A percentile compares a stretch with the other conserved stretches of the same genome.
Conservation (phyloP, 2,113 vertebrate genomes). For the Eurystomus gularis region DNA sequence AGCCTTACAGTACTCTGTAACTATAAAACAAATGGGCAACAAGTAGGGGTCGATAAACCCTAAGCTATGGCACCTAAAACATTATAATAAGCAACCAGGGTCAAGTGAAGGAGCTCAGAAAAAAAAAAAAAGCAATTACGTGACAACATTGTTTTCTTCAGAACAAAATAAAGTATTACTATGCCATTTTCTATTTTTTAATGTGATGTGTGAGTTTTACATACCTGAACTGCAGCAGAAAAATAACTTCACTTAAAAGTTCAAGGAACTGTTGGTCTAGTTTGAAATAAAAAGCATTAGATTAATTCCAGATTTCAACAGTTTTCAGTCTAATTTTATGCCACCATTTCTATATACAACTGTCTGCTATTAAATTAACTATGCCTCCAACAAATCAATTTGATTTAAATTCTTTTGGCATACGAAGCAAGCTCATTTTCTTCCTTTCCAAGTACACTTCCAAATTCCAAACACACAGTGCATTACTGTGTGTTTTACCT, state of each 20-base stretch:
- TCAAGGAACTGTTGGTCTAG: conserved; percentile 1
- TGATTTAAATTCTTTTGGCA: not conserved
- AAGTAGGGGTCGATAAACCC: not conserved
- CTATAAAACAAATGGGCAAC: conserved; percentile 6
- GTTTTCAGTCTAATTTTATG: not conserved
- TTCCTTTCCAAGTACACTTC: not conserved
- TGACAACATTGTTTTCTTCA: not conserved
- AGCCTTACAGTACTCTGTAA: not conserved
- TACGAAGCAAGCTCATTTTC: not conserved
- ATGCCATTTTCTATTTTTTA: not conserved
- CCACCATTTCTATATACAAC: not conserved
- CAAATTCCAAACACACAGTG: too few relatives aligned
- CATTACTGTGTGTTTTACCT: conserved; percentile 22
- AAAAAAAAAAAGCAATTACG: conserved; percentile 21
- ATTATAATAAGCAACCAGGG: conserved; percentile 22
- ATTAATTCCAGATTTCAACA: not conserved
- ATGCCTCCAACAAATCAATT: not conserved
- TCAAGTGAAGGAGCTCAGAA: conserved; percentile 23
- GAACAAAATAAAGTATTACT: not conserved
- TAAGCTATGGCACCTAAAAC: not conserved
- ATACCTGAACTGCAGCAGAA: not conserved
- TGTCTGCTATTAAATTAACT: conserved; percentile 29
- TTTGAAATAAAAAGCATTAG: not conserved
- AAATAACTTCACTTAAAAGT: not conserved
- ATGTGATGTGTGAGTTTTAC: not conserved